These are phyloP conservation scores for Poecile atricapillus DNA, from an alignment of 2,113 vertebrate species.

Conservation along the genomic window DNA sequence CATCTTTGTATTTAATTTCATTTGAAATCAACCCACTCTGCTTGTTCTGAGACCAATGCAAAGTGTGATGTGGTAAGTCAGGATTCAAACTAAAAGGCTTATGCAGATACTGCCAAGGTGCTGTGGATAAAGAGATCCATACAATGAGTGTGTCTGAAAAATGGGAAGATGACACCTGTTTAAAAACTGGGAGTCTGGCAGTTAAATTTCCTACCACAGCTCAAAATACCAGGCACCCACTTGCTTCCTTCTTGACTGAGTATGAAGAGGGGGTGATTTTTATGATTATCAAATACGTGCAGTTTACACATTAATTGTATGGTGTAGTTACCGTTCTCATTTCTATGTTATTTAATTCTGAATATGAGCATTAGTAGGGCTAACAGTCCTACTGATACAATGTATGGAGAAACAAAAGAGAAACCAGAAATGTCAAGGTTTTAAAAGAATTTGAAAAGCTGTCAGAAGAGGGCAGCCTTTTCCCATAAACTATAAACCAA, in stretches of 20 bases:
- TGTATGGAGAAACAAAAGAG: not conserved
- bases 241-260: not conserved
- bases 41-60: fast-evolving
- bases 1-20: not conserved
- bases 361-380: not conserved
- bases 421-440: not conserved
- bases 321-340: not conserved
- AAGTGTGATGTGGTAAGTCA: not conserved
- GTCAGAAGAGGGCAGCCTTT: constrained; percentile 70
- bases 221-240: not conserved
- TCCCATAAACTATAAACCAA: constrained; percentile 34
- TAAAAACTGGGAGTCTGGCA: not conserved
- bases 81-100: not conserved
- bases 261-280: not conserved
- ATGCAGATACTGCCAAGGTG: not conserved
- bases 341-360: not conserved
- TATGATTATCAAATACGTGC: not conserved
- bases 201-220: not conserved
- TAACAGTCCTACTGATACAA: not conserved
- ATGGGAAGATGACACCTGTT: not conserved
- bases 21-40: not conserved
- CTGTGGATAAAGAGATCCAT: not conserved
- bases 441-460: not conserved
- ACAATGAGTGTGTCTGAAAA: not conserved
- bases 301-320: not conserved